Evolutionary conservation across 2,888 invertebrate species (phyloP), one percentile per base, ranked within the genome.

Genomic region (Epistrophe grossulariae): DNA sequence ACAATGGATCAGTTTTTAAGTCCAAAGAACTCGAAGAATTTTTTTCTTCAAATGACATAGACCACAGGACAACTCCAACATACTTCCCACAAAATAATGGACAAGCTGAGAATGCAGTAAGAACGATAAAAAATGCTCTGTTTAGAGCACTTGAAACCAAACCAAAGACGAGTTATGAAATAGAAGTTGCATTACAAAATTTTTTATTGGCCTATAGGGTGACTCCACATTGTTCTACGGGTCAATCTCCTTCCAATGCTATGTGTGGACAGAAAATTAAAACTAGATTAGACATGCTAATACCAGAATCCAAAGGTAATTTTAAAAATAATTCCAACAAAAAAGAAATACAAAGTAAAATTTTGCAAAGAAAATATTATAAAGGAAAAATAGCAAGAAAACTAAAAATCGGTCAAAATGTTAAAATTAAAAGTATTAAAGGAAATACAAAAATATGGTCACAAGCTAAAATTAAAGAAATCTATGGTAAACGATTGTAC

Each of bases 11-110:
- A 64, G 50, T 55, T n/a, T 72, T 71, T 24, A 60, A 71, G 17
- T 59, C 35, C 35, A 71, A 71, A 31, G 55, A 19, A 60, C 35
- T 79, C 19, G 40, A 79, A 50, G 45, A 59, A 17, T 71, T 79
- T 50, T 43, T 79, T n/a, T 52, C 52, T 48, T 60, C 79, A 60
- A 72, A 79, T 31, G 72, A 71, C 35, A 62, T 79, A 60, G 45
- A 50, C n/a, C 71, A 79, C 17, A 71, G 59, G 48, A 71, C 71
- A 31, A 71, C 62, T 68, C 71, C 71, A 15, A 79, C 45, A 15
- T 79, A 79, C 15, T 79, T 66, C 38, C 79, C 57, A 10, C 38
- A 59, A 38, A 57, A 57, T 57, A 57, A 57, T 57, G 52, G 43
- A 60, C 50, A 17, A 35, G 57, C 57, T 17, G 57, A 62, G 40